These are phyloP conservation scores for Probosciger aterrimus DNA, from an alignment of 2,113 vertebrate genomes.

Conservation along the genomic window DNA sequence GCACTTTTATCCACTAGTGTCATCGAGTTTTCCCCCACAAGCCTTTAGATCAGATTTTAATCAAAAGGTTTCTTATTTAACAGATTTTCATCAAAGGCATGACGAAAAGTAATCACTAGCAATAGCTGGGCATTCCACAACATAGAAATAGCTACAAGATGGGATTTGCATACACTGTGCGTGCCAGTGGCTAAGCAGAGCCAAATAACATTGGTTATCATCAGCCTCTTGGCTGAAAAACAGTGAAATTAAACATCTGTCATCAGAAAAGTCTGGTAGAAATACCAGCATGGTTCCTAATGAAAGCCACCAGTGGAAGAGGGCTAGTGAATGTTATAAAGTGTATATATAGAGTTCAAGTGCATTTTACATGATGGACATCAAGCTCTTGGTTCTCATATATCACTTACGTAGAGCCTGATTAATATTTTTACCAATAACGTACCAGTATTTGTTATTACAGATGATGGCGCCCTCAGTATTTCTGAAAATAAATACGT, in stretches of 20 bases:
- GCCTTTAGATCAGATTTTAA: neutral
- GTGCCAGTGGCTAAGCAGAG: neutral
- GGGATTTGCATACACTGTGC: fast-evolving
- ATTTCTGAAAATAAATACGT: neutral
- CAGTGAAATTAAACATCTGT: neutral
- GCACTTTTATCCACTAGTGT: neutral
- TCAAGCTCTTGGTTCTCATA: neutral
- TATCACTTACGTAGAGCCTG: neutral
- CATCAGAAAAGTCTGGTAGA: neutral
- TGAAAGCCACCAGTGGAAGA: neutral
- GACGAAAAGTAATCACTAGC: neutral
- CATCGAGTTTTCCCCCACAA: neutral
- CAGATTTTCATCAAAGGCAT: neutral
- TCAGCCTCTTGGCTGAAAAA: neutral
- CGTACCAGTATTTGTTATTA: neutral
- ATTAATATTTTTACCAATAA: neutral
- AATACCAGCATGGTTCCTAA: neutral
- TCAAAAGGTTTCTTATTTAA: neutral
- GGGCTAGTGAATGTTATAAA: neutral
- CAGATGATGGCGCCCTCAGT: neutral
- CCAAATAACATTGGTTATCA: fast-evolving
- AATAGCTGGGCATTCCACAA: neutral
- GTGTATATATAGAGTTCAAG: neutral
- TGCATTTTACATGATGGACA: neutral
- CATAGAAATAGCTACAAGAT: neutral